Percentiles rank a stretch among this genome's conserved stretches.
Conservation (phyloP, 2,888 invertebrate species). For the Agriotes lineatus region DNA sequence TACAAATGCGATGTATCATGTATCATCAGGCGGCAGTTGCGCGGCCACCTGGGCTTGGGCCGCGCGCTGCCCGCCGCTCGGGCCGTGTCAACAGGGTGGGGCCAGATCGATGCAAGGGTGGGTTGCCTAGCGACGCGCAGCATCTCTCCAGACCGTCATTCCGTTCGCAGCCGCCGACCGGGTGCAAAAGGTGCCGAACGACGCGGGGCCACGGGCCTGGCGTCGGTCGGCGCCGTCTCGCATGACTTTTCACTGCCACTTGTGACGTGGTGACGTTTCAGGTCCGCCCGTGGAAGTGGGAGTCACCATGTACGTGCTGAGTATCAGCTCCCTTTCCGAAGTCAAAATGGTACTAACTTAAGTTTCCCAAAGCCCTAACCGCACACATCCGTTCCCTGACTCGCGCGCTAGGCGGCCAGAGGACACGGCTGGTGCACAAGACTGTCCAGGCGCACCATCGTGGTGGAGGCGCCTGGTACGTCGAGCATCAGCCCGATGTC, state of each 20-base stretch:
- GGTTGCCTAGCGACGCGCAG: constrained; percentile 62
- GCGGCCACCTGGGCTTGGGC: constrained; percentile 49
- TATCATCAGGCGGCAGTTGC: constrained; percentile 47
- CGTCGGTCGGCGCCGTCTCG: constrained; percentile 41
- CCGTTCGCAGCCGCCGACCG: constrained; percentile 62
- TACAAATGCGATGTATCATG: constrained; percentile 49
- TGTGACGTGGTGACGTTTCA: constrained; percentile 74
- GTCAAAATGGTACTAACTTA: constrained; percentile 88
- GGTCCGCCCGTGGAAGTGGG: constrained; percentile 98
- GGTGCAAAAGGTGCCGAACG: constrained; percentile 58
- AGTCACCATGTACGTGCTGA: constrained; percentile 98
- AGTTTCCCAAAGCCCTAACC: constrained; percentile 53
- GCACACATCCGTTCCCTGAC: constrained; percentile 60
- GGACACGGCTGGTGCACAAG: constrained; percentile 59
- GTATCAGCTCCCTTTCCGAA: constrained; percentile 98
- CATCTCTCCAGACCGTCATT: constrained; percentile 65
- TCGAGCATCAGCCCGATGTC: constrained; percentile 98
- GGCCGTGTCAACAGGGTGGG: constrained; percentile 64
- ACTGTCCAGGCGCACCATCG: constrained; percentile 91
- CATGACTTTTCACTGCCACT: constrained; percentile 52
- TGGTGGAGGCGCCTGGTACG: constrained; percentile 92
- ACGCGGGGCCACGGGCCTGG: constrained; percentile 46
- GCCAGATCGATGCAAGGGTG: constrained; percentile 65
- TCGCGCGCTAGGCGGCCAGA: constrained; percentile 65
- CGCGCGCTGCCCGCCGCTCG: constrained; percentile 51